A percentile compares a stretch with the other conserved stretches of the same genome.
Evolutionary conservation across 2,797 vertebrate genomes (phyloP).

Genomic region (Epinephelus awoara): DNA sequence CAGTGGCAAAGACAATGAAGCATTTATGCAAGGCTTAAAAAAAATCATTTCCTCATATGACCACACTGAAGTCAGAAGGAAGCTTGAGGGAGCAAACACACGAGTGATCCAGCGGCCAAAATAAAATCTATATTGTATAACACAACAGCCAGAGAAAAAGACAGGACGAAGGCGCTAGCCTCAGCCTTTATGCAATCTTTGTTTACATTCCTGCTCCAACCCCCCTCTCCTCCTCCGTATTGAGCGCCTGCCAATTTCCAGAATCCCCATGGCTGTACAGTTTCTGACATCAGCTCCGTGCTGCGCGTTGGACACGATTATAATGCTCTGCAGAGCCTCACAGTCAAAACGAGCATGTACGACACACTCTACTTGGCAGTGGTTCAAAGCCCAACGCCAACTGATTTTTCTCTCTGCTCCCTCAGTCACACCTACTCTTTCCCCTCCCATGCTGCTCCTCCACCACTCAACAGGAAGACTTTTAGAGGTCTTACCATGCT

Average conservation of each 20-base stretch:
- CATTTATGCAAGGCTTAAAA: conserved; percentile 21
- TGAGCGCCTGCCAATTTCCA: conserved; percentile 80
- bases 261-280: conserved; percentile 73
- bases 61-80: conserved; percentile 1
- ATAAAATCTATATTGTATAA: conserved; percentile 23
- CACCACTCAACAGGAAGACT: conserved; percentile 58
- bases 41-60: conserved; percentile 38
- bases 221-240: conserved; percentile 52
- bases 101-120: conserved; percentile 10
- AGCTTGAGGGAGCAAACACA: not conserved
- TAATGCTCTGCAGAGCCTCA: conserved; percentile 64
- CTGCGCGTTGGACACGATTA: conserved; percentile 69
- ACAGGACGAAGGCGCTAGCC: conserved; percentile 52
- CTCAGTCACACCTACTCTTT: conserved; percentile 52
- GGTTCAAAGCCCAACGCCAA: conserved; percentile 70
- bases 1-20: conserved; percentile 8
- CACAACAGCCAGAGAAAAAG: conserved; percentile 25
- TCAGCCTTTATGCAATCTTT: conserved; percentile 82
- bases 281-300: conserved; percentile 78
- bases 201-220: conserved; percentile 84
- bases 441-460: conserved; percentile 28
- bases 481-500: conserved; percentile 51
- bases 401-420: conserved; percentile 57
- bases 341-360: conserved; percentile 71
- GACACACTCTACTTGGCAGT: conserved; percentile 71